phyloP scores from a whole-genome alignment of 2,113 vertebrate genomes.

The Promerops cafer region DNA sequence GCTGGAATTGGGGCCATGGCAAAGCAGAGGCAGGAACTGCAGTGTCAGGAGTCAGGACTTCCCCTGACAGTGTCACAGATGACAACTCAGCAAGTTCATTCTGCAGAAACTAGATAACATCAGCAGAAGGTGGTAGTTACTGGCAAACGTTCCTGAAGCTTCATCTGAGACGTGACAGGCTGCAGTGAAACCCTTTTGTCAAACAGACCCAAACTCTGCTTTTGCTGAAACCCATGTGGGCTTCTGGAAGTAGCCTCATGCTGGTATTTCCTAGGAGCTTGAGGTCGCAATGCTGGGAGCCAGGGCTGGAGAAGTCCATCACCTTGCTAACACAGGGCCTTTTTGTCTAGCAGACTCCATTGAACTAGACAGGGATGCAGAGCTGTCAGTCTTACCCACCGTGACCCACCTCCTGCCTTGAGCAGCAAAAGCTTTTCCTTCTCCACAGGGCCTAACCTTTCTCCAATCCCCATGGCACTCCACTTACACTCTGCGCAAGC shows the following conservation, averaged over 20 bases:
- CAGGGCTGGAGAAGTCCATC: background rate
- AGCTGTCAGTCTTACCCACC: background rate
- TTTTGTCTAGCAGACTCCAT: background rate
- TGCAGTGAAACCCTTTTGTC: background rate
- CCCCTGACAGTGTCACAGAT: constrained; percentile 50
- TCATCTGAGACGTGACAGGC: constrained; percentile 38
- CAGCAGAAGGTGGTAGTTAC: constrained; percentile 64
- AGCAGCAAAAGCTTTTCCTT: background rate
- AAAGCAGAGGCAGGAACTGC: constrained; percentile 18
- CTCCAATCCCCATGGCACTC: background rate
- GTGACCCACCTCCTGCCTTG: background rate
- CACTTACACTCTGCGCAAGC: rapidly evolving
- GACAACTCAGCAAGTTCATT: constrained; percentile 66
- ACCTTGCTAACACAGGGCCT: background rate
- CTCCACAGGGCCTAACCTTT: background rate
- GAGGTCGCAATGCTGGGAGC: rapidly evolving
- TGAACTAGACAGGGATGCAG: background rate
- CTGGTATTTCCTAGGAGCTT: background rate
- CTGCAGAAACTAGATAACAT: constrained; percentile 78
- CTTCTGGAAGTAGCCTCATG: background rate
- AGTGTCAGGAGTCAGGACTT: constrained; percentile 68
- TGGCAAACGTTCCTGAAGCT: constrained; percentile 62
- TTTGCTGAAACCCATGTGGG: background rate
- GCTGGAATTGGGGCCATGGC: constrained; percentile 13
- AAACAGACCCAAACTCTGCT: background rate